Conservation (phyloP, 2,113 vertebrate genomes). For the Eclectus roratus region DNA sequence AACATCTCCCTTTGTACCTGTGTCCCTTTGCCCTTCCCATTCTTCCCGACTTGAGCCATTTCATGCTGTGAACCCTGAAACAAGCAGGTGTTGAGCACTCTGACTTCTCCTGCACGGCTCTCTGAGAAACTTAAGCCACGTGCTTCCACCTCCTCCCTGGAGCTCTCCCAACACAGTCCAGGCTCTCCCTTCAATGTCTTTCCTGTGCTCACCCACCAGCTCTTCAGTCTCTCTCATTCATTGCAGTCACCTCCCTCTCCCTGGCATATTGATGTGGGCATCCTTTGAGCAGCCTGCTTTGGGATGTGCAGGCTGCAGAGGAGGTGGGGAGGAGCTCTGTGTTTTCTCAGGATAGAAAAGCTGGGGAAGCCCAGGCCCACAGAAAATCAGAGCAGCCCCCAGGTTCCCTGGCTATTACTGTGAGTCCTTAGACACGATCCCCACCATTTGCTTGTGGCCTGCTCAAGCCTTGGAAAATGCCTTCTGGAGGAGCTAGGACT, state of each 20-base stretch:
- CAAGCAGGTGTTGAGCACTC: not conserved
- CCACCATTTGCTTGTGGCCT: fast-evolving
- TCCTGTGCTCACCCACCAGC: not conserved
- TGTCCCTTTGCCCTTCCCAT: not conserved
- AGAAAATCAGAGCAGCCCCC: not conserved
- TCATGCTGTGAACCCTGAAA: not conserved
- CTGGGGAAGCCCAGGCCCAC: not conserved
- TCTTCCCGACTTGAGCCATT: not conserved
- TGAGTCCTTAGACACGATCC: not conserved
- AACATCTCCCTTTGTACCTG: not conserved
- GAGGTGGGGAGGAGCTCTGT: fast-evolving
- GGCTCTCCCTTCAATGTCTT: not conserved
- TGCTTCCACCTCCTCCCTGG: not conserved
- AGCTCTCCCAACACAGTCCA: not conserved
- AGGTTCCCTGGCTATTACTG: not conserved
- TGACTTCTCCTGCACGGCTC: not conserved
- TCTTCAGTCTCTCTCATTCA: not conserved
- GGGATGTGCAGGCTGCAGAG: not conserved
- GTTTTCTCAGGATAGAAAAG: not conserved
- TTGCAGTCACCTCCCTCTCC: not conserved
- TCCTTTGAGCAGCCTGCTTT: not conserved
- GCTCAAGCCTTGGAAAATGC: not conserved
- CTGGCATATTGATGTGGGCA: fast-evolving
- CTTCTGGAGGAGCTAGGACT: not conserved
- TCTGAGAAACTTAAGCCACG: not conserved